Base-by-base conservation (phyloP, 2,888 invertebrate species). In the Spicauda simplicius region DNA sequence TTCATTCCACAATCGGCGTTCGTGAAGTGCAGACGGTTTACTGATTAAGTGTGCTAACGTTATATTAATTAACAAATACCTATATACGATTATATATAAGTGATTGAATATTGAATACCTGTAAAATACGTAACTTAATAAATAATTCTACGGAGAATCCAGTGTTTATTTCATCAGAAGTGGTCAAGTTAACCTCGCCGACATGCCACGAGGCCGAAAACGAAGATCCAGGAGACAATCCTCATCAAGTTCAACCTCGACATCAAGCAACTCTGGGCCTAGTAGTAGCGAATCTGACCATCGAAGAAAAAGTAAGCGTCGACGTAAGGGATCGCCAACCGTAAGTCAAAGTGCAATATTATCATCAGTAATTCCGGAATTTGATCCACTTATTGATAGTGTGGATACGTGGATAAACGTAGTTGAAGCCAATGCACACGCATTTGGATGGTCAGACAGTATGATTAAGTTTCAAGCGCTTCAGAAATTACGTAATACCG, bases 401-500 rank as follows among this genome's bases (percentile, higher is more conserved):
- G 41, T 73, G 10, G 55, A 70, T 14, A 75, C 74, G 73, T 77
- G 76, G 77, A 45, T 76, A 12, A 76, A 76, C 63, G 72, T 76
- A 4, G 71, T 76, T 2, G 76, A 77, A 12, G 76, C 75, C 0
- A 75, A 77, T 61, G 71, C 74, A 1, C 65, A 68, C 1, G 71
- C 76, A 16, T 76, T 78, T 62, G 68, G 71, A 8, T 78, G 76
- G 76, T 71, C 74, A 10, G 74, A 76, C 68, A 58, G 25, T 25
- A 25, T 25, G 25, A 25, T 25, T 25, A 25, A 25, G 25, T 25
- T 25, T 25, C 25, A 25, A 25, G n/a, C n/a, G n/a, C n/a, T n/a
- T n/a, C n/a, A n/a, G n/a, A n/a, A n/a, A n/a, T n/a, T n/a, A n/a
- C n/a, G n/a, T n/a, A n/a, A n/a, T n/a, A n/a, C n/a, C n/a, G n/a